Evolutionary conservation across 2,888 invertebrate species (phyloP).

Genomic region (Chaitophorus viminalis): DNA sequence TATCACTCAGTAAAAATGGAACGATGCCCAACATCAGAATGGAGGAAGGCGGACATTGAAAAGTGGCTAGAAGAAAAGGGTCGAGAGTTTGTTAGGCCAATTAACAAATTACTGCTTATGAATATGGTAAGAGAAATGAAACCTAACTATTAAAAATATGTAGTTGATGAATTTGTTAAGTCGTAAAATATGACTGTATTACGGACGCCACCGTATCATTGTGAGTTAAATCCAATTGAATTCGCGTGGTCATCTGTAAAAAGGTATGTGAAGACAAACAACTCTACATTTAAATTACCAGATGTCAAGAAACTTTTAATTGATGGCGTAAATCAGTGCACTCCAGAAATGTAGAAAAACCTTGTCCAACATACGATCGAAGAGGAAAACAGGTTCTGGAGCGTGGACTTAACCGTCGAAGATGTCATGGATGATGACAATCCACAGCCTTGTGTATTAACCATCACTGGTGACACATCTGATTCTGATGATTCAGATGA

Average conservation of each 20-base stretch:
- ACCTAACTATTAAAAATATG: not conserved
- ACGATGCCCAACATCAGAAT: no score
- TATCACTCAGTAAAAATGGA: constrained; percentile 47
- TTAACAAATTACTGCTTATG: constrained; percentile 31
- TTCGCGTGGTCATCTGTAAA: constrained; percentile 21
- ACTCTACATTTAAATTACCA: constrained; percentile 6
- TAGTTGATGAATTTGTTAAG: constrained; percentile 12
- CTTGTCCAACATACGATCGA: constrained; percentile 1
- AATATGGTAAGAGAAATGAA: constrained; percentile 29
- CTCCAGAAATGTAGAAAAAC: constrained; percentile 8
- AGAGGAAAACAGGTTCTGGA: constrained; percentile 18
- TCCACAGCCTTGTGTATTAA: not conserved
- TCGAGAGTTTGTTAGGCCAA: not conserved
- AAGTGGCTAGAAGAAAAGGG: constrained; percentile 38
- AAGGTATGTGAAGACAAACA: constrained; percentile 29
- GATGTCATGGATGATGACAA: not conserved
- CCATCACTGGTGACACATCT: not conserved
- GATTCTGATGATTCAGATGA: no score
- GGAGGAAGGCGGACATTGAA: constrained; percentile 30
- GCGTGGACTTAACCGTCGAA: constrained; percentile 9
- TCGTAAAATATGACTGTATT: not conserved
- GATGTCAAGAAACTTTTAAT: constrained; percentile 12
- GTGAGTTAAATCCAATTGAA: constrained; percentile 33
- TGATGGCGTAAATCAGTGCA: constrained; percentile 1
- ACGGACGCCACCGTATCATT: constrained; percentile 28